These are phyloP conservation scores for Synergus itoensis DNA, from an alignment of 2,888 invertebrate genomes.

Conservation along the genomic window DNA sequence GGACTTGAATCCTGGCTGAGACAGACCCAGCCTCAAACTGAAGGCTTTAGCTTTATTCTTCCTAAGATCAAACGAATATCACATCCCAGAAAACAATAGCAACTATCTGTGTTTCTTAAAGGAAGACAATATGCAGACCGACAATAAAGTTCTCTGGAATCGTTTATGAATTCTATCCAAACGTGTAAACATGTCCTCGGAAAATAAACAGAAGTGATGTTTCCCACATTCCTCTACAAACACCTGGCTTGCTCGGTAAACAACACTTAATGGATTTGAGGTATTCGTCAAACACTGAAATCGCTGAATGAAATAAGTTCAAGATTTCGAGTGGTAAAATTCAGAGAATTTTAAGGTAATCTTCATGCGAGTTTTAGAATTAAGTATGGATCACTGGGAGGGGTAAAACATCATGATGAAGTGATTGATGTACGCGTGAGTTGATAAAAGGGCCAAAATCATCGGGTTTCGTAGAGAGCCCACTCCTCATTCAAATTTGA, in stretches of 20 bases:
- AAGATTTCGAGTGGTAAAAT: background rate
- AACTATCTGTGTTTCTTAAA: background rate
- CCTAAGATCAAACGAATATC: conserved; percentile 4
- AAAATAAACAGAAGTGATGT: background rate
- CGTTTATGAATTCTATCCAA: background rate
- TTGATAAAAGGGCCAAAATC: conserved; percentile 41
- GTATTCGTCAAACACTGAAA: background rate
- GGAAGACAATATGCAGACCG: background rate
- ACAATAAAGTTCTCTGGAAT: background rate
- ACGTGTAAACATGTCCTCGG: background rate
- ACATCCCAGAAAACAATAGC: conserved; percentile 8
- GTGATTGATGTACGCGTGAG: conserved; percentile 36
- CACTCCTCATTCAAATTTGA: conserved; percentile 37
- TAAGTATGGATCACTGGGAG: background rate
- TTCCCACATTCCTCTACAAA: conserved; percentile 3
- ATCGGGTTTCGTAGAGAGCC: conserved; percentile 26
- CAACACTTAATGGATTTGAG: conserved; percentile 3
- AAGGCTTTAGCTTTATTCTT: conserved; percentile 23
- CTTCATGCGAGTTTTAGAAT: conserved; percentile 4
- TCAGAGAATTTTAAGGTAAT: background rate
- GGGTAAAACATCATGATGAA: conserved; percentile 33
- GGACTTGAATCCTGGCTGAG: conserved; percentile 53
- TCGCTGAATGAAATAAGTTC: background rate
- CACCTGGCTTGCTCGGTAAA: conserved; percentile 22
- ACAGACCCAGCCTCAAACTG: conserved; percentile 32